Evolutionary conservation across 2,888 invertebrate species (phyloP).

Genomic region (Malthinus seriepunctatus): DNA sequence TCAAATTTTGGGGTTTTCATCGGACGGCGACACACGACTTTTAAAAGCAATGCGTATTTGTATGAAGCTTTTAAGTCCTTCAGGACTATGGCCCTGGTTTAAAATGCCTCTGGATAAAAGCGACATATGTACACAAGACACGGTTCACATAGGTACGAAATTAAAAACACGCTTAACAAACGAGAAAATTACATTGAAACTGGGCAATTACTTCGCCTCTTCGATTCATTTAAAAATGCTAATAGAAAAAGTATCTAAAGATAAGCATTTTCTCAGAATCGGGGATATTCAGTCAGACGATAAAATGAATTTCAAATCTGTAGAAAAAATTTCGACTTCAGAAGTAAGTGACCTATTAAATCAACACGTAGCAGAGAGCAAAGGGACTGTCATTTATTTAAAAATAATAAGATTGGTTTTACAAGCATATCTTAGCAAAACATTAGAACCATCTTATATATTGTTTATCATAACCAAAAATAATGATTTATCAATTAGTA

Average conservation of each 20-base stretch:
- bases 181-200: slow-evolving; percentile 31
- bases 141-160: slow-evolving; percentile 38
- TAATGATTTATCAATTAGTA: too few relatives aligned
- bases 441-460: slow-evolving; percentile 1
- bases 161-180: slow-evolving; percentile 35
- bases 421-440: background rate
- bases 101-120: slow-evolving; percentile 17
- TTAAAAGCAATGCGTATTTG: too few relatives aligned
- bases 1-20: background rate
- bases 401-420: slow-evolving; percentile 29
- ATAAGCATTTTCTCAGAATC: slow-evolving; percentile 33
- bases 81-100: slow-evolving; percentile 30
- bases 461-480: too few relatives aligned
- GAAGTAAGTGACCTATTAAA: slow-evolving; percentile 29
- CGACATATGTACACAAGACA: slow-evolving; percentile 32
- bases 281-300: slow-evolving; percentile 28
- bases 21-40: too few relatives aligned
- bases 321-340: slow-evolving; percentile 33
- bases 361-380: slow-evolving; percentile 30
- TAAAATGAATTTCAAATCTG: slow-evolving; percentile 38
- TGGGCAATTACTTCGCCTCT: slow-evolving; percentile 33
- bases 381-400: slow-evolving; percentile 34
- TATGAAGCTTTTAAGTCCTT: too few relatives aligned
- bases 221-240: slow-evolving; percentile 31
- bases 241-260: slow-evolving; percentile 32